phyloP scores from a whole-genome alignment of 1,140 invertebrate species.

The Drosophila orosa region DNA sequence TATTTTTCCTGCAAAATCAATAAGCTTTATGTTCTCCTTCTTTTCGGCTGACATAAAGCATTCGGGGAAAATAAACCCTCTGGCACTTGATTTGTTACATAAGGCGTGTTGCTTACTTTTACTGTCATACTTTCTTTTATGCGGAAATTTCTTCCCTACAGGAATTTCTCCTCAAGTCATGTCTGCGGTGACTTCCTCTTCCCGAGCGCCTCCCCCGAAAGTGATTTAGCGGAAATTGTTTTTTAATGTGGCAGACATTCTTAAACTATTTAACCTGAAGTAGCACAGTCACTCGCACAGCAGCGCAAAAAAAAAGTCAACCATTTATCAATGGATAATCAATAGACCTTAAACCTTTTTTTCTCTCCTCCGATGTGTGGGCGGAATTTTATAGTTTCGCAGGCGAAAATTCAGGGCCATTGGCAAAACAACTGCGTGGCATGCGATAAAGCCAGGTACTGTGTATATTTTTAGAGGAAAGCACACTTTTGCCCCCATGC shows the following conservation, averaged over 20 bases:
- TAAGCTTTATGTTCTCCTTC: slow-evolving; percentile 7
- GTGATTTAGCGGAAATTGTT: slow-evolving; percentile 79
- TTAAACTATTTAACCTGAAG: slow-evolving; percentile 75
- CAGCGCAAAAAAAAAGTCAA: slow-evolving; percentile 37
- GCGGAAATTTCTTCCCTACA: slow-evolving; percentile 33
- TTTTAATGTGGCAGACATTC: slow-evolving; percentile 77
- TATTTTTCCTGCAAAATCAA: slow-evolving; percentile 26
- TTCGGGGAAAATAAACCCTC: slow-evolving; percentile 43
- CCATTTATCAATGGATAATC: slow-evolving; percentile 82
- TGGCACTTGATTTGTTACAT: slow-evolving; percentile 63
- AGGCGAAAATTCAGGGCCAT: slow-evolving; percentile 10
- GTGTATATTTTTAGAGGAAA: slow-evolving; percentile 4
- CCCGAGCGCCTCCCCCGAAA: slow-evolving; percentile 33
- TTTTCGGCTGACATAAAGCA: slow-evolving; percentile 40
- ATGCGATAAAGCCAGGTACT: slow-evolving; percentile 73
- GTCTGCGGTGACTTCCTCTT: slow-evolving; percentile 18
- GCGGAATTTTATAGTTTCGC: slow-evolving; percentile 64
- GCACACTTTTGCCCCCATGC: neutral
- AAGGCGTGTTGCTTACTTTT: slow-evolving; percentile 60
- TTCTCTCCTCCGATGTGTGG: neutral
- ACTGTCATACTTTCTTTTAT: slow-evolving; percentile 60
- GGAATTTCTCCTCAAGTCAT: slow-evolving; percentile 38
- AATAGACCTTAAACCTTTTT: slow-evolving; percentile 65
- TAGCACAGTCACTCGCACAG: slow-evolving; percentile 15
- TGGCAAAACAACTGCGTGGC: slow-evolving; percentile 65